Percentiles rank a stretch among this genome's conserved stretches.
Evolutionary conservation across 2,888 invertebrate species (phyloP).

Genomic region (Sycophila texana): DNA sequence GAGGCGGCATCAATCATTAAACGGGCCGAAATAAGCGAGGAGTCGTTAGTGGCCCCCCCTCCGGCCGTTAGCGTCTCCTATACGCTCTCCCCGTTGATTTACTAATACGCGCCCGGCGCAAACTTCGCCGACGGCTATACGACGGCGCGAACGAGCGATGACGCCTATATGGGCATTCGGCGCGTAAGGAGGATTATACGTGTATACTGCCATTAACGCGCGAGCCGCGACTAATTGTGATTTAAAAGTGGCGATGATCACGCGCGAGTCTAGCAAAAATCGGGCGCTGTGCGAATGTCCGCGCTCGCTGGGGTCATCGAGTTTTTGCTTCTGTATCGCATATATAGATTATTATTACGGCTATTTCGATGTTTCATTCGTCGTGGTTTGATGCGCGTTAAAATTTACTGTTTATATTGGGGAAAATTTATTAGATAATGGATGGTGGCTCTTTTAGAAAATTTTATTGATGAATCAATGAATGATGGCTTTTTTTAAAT

Average conservation of each 20-base stretch:
- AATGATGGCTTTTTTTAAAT: too few relatives aligned
- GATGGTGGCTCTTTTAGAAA: too few relatives aligned
- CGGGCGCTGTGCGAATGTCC: too few relatives aligned
- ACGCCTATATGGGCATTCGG: background rate
- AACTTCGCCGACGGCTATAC: background rate
- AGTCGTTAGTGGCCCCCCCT: background rate
- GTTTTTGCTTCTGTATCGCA: background rate
- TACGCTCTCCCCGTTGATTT: background rate
- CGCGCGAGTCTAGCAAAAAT: background rate
- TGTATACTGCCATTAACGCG: background rate
- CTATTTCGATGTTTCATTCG: background rate
- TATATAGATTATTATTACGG: background rate
- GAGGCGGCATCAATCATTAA: slow-evolving; percentile 33
- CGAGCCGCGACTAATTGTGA: background rate
- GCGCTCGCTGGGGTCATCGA: background rate
- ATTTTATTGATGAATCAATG: too few relatives aligned
- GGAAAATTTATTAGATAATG: too few relatives aligned
- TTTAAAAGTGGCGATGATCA: background rate
- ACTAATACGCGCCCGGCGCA: background rate
- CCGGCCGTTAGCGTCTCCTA: background rate
- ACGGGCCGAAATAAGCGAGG: background rate
- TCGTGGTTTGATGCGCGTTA: background rate
- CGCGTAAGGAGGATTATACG: slow-evolving; percentile 1
- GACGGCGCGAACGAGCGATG: background rate
- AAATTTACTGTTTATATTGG: too few relatives aligned